Percentiles rank a stretch among this genome's conserved stretches.
These are phyloP conservation scores for Sthenelais limicola DNA, from an alignment of 2,888 invertebrate species.

Conservation along the genomic window DNA sequence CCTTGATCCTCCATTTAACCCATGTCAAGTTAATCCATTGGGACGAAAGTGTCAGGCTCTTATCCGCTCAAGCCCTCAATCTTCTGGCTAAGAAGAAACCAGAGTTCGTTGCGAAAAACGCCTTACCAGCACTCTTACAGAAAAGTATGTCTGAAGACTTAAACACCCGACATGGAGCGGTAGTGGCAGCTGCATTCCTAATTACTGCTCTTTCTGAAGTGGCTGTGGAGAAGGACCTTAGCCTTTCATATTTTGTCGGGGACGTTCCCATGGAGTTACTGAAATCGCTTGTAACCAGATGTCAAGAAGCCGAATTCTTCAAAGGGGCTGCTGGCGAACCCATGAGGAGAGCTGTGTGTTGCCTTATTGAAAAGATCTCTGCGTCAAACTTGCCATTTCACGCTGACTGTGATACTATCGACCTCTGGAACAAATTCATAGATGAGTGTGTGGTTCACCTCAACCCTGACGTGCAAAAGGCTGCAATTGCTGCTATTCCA, in stretches of 20 bases:
- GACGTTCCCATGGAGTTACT: too few relatives aligned
- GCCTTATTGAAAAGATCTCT: constrained; percentile 83
- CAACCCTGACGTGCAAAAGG: too few relatives aligned
- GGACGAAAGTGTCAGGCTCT: too few relatives aligned
- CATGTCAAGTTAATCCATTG: constrained; percentile 88
- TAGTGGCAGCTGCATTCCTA: constrained; percentile 88
- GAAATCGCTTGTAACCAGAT: too few relatives aligned
- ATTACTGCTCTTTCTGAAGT: constrained; percentile 80
- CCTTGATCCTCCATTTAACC: constrained; percentile 86
- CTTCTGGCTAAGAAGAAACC: too few relatives aligned
- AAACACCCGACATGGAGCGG: constrained; percentile 88
- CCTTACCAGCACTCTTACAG: too few relatives aligned
- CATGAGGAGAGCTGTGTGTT: constrained; percentile 89
- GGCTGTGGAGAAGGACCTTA: constrained; percentile 56
- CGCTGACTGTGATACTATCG: constrained; percentile 71
- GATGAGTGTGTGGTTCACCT: too few relatives aligned
- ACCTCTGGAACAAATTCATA: constrained; percentile 83
- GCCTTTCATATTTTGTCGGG: too few relatives aligned
- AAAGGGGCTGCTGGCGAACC: constrained; percentile 90
- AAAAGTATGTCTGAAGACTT: too few relatives aligned
- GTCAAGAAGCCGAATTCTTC: constrained; percentile 78
- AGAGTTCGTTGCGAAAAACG: too few relatives aligned
- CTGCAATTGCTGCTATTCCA: constrained; percentile 84
- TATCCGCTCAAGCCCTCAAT: too few relatives aligned
- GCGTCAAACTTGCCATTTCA: constrained; percentile 80